A percentile compares a stretch with the other conserved stretches of the same genome.
These are phyloP conservation scores for Trachemys scripta DNA, from an alignment of 2,113 vertebrate species.

Conservation along the genomic window DNA sequence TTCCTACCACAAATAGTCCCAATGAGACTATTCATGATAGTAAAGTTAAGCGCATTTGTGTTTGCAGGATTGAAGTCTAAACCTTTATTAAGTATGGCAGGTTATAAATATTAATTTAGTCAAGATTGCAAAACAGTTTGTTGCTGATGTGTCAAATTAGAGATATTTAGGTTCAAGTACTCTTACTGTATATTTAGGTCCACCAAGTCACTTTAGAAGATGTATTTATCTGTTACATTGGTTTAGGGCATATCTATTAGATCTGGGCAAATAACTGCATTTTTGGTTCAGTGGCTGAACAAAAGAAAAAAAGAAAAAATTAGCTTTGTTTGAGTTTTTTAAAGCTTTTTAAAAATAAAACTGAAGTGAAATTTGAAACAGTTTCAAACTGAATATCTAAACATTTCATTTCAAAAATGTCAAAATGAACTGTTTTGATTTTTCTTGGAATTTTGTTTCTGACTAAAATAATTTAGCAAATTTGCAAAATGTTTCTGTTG, in stretches of 20 bases:
- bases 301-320: background rate
- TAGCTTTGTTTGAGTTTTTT: background rate
- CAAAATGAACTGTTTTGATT: background rate
- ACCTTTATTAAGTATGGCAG: background rate
- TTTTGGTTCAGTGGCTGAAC: background rate
- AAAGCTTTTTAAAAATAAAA: background rate
- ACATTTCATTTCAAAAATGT: background rate
- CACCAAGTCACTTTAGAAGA: background rate
- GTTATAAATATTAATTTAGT: background rate
- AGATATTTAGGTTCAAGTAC: background rate
- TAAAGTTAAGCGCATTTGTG: accelerated
- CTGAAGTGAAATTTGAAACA: background rate
- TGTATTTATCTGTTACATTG: background rate
- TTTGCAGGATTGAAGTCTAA: background rate
- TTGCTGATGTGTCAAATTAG: background rate
- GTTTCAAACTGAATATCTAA: background rate
- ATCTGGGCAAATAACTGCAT: background rate
- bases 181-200: too few relatives aligned
- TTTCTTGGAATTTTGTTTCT: background rate
- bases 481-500: background rate
- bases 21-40: too few relatives aligned
- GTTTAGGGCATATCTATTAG: background rate
- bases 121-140: background rate
- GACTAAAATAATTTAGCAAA: background rate
- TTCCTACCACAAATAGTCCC: accelerated